Conservation (phyloP, 1,140 invertebrate genomes). For the Bombus waltoni region DNA sequence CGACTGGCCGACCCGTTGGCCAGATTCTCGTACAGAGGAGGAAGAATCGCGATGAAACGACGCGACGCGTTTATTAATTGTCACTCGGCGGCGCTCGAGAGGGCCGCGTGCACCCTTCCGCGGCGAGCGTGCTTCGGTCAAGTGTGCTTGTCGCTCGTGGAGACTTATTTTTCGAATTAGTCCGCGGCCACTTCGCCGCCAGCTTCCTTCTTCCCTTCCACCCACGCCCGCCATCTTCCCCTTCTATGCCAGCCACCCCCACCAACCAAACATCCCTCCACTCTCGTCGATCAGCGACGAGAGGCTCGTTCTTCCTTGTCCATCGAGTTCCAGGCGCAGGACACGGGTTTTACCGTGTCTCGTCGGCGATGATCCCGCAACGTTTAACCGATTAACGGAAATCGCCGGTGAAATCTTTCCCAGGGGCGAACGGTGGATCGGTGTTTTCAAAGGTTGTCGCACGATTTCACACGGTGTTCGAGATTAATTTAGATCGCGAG, state of each 20-base stretch:
- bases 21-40: background rate
- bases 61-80: slow-evolving; percentile 58
- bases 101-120: slow-evolving; percentile 65
- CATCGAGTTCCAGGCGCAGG: background rate
- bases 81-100: slow-evolving; percentile 62
- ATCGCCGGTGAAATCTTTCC: background rate
- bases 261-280: slow-evolving; percentile 43
- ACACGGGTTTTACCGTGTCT: slow-evolving; percentile 1
- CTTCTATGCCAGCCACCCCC: slow-evolving; percentile 55
- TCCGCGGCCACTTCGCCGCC: slow-evolving; percentile 71
- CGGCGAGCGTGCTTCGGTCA: slow-evolving; percentile 79
- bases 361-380: background rate
- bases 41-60: background rate
- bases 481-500: background rate
- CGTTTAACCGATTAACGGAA: background rate
- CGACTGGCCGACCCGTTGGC: slow-evolving; percentile 9
- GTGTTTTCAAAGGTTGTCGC: background rate
- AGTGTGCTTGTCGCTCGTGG: slow-evolving; percentile 78
- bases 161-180: slow-evolving; percentile 79
- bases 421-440: background rate
- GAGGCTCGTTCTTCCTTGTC: background rate
- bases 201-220: slow-evolving; percentile 51
- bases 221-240: slow-evolving; percentile 60
- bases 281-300: slow-evolving; percentile 13
- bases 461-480: background rate